Evolutionary conservation across 2,113 vertebrate species (phyloP), one percentile per base, ranked within the genome.

Genomic region (Nasalis larvatus): DNA sequence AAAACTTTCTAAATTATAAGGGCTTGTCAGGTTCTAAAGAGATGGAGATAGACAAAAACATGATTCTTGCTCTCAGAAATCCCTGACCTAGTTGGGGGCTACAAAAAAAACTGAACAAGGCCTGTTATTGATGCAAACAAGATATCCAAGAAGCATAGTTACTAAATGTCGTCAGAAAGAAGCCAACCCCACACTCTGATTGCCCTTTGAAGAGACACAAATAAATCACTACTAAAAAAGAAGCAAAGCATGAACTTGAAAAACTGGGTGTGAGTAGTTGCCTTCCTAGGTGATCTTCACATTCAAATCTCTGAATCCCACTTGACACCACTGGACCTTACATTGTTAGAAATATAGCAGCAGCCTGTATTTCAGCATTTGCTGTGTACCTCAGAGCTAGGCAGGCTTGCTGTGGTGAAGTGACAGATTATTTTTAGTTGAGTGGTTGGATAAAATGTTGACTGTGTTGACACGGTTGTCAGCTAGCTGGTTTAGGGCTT

Each of bases 351-450:
- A 86, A 58, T 68, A 13, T 52, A 77, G 80, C 25, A 16, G 4
- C 71, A 81, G 85, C 81, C 81, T 85, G n/a, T 12, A 25, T 76
- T 40, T 68, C 76, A 76, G 52, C 81, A 21, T 97, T 96, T 82
- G 49, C 52, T 92, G 71, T 85, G 84, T 47, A 73, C 87, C 37
- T 58, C 84, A 23, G 86, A 96, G 49, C 56, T 60, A 77, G 76
- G 63, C 71, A 81, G 27, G 30, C 56, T 12, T 86, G 78, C 91
- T 86, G 63, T 89, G 93, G 78, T 66, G 35, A 90, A 90, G 71
- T 58, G 60, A 42, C 76, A 90, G 69, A 45, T 95, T 94, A 97
- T 92, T 97, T 97, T 97, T 97, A 95, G 87, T 95, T 85, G 54
- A 77, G 60, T 58, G 68, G 58, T 92, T 95, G 74, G 94, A 58